Evolutionary conservation across 2,888 invertebrate species (phyloP).

Genomic region (Poecilobothrus nobilitatus): DNA sequence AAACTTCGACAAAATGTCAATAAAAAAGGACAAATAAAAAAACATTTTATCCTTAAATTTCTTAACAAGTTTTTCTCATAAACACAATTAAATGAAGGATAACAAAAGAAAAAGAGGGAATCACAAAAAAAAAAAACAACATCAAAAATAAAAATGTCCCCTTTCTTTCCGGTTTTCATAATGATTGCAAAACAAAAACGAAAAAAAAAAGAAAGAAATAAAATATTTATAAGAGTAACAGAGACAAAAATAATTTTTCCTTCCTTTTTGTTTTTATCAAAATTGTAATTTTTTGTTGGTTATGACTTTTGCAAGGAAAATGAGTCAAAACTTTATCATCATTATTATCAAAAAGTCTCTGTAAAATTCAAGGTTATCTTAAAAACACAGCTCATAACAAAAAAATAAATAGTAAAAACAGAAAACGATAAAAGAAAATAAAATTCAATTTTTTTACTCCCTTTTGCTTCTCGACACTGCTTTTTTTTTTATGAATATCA

Average conservation of each 20-base stretch:
- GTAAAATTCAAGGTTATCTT: not conserved
- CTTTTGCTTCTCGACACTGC: no score
- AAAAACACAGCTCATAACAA: not conserved
- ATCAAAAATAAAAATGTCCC: not conserved
- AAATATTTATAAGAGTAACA: not conserved
- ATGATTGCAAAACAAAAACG: no score
- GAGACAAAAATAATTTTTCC: not conserved
- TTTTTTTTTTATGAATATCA: no score
- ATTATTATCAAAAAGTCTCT: not conserved
- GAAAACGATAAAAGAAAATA: no score
- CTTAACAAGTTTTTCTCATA: not conserved
- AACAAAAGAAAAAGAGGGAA: not conserved
- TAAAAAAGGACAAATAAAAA: not conserved
- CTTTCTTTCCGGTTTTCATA: no score
- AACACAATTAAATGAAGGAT: not conserved
- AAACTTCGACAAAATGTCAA: not conserved
- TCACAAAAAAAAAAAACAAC: not conserved
- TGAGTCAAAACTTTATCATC: not conserved
- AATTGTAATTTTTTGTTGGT: not conserved
- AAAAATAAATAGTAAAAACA: not conserved
- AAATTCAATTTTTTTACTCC: no score
- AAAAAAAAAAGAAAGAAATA: not conserved
- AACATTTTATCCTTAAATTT: not conserved
- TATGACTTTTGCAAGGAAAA: not conserved
- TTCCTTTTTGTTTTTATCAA: not conserved